Evolutionary conservation across 2,797 vertebrate species (phyloP).

Genomic region (Thaleichthys pacificus): DNA sequence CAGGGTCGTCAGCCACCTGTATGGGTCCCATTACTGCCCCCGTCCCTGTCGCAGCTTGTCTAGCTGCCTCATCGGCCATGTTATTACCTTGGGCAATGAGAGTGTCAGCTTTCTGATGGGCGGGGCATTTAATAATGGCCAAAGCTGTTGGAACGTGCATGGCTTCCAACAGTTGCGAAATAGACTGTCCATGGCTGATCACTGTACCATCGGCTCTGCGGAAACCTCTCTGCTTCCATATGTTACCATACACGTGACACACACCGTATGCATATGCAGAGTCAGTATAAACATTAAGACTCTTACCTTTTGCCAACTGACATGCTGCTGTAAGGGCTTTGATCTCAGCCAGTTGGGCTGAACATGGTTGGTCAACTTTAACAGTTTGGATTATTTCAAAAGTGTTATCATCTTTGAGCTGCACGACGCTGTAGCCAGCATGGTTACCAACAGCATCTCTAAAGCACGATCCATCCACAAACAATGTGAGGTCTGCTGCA

Average conservation of each 20-base stretch:
- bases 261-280: not conserved
- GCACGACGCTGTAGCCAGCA: slow-evolving; percentile 1
- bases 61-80: not conserved
- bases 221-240: not conserved
- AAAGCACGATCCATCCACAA: not conserved
- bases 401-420: not conserved
- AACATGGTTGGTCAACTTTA: not conserved
- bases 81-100: not conserved
- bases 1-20: not conserved
- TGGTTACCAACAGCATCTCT: not conserved
- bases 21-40: not conserved
- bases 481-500: not conserved
- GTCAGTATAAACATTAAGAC: not conserved
- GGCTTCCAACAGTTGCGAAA: not conserved
- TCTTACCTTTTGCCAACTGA: not conserved
- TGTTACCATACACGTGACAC: not conserved
- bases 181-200: not conserved
- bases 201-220: not conserved
- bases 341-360: slow-evolving; percentile 3
- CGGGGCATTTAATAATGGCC: not conserved
- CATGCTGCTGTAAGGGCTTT: not conserved
- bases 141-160: not conserved
- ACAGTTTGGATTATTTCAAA: too few species aligned
- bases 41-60: not conserved
- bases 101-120: not conserved